A percentile compares a stretch with the other conserved stretches of the same genome.
phyloP scores from a whole-genome alignment of 2,888 invertebrate species.

The Phrixothrix hirtus region DNA sequence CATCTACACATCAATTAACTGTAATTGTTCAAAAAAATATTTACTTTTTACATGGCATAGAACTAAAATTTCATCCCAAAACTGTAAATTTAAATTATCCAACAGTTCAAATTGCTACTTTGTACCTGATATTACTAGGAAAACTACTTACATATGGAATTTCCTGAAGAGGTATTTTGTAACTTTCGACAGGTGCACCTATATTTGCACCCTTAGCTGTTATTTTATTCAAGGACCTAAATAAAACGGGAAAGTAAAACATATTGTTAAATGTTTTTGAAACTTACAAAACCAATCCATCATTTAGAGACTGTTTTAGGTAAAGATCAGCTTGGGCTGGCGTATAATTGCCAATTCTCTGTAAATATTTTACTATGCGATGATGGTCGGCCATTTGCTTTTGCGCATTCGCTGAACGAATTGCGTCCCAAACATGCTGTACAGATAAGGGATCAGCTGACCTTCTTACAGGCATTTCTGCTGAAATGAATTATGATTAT shows the following conservation, averaged over 20 bases:
- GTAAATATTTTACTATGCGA: constrained; percentile 48
- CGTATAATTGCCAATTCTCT: constrained; percentile 43
- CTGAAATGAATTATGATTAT: constrained; percentile 2
- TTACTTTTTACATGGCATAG: no score
- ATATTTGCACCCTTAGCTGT: constrained; percentile 35
- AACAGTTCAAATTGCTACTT: not conserved
- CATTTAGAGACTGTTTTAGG: constrained; percentile 47
- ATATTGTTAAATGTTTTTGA: no score
- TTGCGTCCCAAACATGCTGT: constrained; percentile 54
- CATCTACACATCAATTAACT: no score
- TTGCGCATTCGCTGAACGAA: constrained; percentile 44
- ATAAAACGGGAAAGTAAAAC: no score
- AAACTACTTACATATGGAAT: constrained; percentile 38
- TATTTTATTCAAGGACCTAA: constrained; percentile 32
- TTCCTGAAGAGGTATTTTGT: constrained; percentile 46
- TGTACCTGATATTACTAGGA: no score
- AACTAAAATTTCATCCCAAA: not conserved
- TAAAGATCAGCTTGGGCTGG: constrained; percentile 47
- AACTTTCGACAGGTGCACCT: constrained; percentile 38
- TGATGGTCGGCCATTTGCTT: constrained; percentile 44
- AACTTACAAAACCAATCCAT: constrained; percentile 51
- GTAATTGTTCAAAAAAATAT: no score
- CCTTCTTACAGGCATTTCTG: constrained; percentile 52
- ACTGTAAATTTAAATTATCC: no score
- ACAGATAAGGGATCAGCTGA: constrained; percentile 50